Evolutionary conservation across 1,140 invertebrate genomes (phyloP), one percentile per base, ranked within the genome.

Genomic region (Eumaeus atala): DNA sequence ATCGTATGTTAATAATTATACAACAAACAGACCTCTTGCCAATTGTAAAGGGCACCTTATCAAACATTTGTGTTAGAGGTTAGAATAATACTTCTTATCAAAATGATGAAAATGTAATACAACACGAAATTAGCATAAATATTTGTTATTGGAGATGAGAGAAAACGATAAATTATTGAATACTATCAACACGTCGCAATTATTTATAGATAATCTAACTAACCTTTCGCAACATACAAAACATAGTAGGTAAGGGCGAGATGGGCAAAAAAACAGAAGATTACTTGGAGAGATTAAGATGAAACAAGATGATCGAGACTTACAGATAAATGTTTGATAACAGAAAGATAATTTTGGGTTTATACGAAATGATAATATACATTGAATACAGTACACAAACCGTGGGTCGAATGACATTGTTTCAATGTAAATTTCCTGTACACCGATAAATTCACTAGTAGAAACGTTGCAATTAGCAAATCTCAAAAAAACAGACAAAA

Each of bases 141-240:
- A 28, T 28, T 28, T 28, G 21, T 28, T 6, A 28, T 28, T 28
- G 21, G 21, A 28, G 21, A 6, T 6, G 2, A 28, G 21, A 28
- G 21, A 28, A 28, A 28, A 28, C 21, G 21, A 28, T 28, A 28
- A 28, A 28, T 28, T 28, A 6, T 28, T 28, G 21, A 28, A 28
- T 28, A 28, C 6, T 3, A 28, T 28, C 21, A 28, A 28, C 21
- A 28, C 6, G 6, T 28, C 21, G 2, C 21, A 51, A 51, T 53
- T 66, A 57, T 36, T 28, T 3, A 28, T 28, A 28, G 21, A 28
- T 28, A 28, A 28, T 28, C 21, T 67, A 51, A 76, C 74, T 55
- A 70, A 85, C 82, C 78, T 85, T 85, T 68, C 65, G 74, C 48
- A 80, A 67, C 61, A 85, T 70, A 72, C 74, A 85, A 80, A 84